A percentile compares a stretch with the other conserved stretches of the same genome.
Conservation (phyloP, 1,140 invertebrate genomes). For the Drosophila orosa region DNA sequence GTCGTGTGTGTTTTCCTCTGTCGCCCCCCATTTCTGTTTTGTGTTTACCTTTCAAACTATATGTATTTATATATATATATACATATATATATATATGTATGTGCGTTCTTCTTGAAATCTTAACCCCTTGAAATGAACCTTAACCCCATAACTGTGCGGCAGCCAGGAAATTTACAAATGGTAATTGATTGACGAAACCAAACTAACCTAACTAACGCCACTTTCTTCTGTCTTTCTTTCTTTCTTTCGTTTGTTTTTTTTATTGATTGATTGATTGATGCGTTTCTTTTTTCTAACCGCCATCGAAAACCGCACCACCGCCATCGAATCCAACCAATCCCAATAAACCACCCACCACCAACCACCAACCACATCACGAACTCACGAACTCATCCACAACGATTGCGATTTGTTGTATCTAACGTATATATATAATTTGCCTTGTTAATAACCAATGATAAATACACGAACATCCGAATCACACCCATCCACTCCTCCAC, state of each 20-base stretch:
- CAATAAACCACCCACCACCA: background rate
- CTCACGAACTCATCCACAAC: constrained; percentile 23
- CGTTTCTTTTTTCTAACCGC: constrained; percentile 52
- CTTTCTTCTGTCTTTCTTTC: constrained; percentile 73
- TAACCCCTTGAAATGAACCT: constrained; percentile 6
- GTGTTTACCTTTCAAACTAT: constrained; percentile 21
- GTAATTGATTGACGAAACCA: constrained; percentile 70
- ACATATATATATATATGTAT: constrained; percentile 1
- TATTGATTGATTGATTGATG: constrained; percentile 28
- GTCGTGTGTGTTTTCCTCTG: constrained; percentile 47
- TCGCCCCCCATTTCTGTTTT: constrained; percentile 28
- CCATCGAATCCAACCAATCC: constrained; percentile 17
- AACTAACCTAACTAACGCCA: constrained; percentile 63
- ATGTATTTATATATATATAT: background rate
- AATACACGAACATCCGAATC: constrained; percentile 44
- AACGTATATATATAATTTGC: constrained; percentile 42
- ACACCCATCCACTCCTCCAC: constrained; percentile 24
- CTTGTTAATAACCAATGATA: constrained; percentile 24
- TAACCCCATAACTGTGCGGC: constrained; percentile 30
- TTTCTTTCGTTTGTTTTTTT: constrained; percentile 73
- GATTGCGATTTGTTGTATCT: constrained; percentile 39
- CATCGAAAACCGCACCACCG: constrained; percentile 41
- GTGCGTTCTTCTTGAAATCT: constrained; percentile 34
- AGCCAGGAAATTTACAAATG: constrained; percentile 83
- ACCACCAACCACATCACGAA: constrained; percentile 1